These are phyloP conservation scores for Branchipolynoe longqiensis DNA, from an alignment of 2,888 invertebrate genomes.

Conservation along the genomic window DNA sequence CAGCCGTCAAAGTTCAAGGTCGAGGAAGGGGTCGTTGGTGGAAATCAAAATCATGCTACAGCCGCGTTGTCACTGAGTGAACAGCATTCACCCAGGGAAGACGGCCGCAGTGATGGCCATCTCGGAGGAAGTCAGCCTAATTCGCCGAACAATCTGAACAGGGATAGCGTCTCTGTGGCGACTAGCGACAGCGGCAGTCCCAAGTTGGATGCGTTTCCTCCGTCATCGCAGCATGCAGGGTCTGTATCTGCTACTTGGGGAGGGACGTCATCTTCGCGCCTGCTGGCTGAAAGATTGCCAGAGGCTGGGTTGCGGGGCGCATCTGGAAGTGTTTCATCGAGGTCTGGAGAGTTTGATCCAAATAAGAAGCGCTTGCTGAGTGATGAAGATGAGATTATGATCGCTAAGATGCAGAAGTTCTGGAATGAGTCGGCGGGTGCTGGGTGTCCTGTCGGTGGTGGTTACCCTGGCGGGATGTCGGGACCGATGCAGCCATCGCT, in stretches of 20 bases:
- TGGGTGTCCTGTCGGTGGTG: neutral
- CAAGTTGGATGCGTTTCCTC: neutral
- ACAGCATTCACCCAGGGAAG: neutral
- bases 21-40: neutral
- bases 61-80: no score
- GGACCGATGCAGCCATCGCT: conserved; percentile 8
- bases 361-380: conserved; percentile 9
- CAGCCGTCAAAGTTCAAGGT: conserved; percentile 10
- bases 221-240: neutral
- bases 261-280: no score
- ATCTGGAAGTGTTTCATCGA: neutral
- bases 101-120: neutral
- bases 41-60: conserved; percentile 5
- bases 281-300: neutral
- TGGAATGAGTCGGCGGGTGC: conserved; percentile 26
- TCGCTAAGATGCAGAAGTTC: conserved; percentile 22
- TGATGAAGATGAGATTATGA: conserved; percentile 33
- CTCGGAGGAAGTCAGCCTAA: neutral
- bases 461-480: neutral
- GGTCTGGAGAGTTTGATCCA: neutral
- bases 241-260: neutral
- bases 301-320: neutral
- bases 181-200: conserved; percentile 29
- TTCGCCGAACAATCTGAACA: neutral
- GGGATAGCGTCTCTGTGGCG: neutral